Evolutionary conservation across 2,113 vertebrate genomes (phyloP).

Genomic region (Hippocampus comes): DNA sequence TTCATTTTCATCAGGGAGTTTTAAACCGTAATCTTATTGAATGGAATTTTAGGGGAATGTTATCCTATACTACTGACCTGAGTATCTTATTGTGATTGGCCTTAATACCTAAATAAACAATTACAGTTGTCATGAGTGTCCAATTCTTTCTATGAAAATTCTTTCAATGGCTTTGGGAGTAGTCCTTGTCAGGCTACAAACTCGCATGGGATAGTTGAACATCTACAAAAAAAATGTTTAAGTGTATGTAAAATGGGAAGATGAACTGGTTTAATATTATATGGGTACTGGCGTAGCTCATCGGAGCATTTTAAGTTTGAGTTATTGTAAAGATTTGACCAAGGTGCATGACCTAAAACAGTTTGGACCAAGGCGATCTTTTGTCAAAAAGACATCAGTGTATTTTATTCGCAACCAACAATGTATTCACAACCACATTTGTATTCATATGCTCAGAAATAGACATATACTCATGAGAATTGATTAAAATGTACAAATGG

Average conservation of each 20-base stretch:
- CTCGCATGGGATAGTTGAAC: not conserved
- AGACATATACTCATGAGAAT: too few species aligned
- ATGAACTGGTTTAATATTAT: not conserved
- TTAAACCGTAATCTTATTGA: constrained; percentile 37
- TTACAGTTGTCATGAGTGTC: constrained; percentile 18
- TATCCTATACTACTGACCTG: constrained; percentile 25
- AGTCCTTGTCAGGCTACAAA: not conserved
- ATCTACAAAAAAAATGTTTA: not conserved
- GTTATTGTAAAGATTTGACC: not conserved
- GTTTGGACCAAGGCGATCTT: not conserved
- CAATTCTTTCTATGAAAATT: not conserved
- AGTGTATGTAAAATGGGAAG: not conserved
- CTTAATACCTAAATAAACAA: constrained; percentile 45
- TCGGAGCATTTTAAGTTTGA: not conserved
- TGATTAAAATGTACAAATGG: too few species aligned
- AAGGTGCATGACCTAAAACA: not conserved
- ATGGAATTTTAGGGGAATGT: constrained; percentile 10
- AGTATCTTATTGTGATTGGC: constrained; percentile 39
- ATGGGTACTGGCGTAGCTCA: not conserved
- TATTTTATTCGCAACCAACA: not conserved
- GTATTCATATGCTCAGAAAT: too few species aligned
- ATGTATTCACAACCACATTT: not conserved
- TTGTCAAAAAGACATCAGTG: not conserved
- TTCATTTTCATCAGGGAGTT: constrained; percentile 45
- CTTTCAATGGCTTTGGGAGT: not conserved